A percentile compares a stretch with the other conserved stretches of the same genome.
phyloP scores from a whole-genome alignment of 2,888 invertebrate species.

The Ophion slaviceki region DNA sequence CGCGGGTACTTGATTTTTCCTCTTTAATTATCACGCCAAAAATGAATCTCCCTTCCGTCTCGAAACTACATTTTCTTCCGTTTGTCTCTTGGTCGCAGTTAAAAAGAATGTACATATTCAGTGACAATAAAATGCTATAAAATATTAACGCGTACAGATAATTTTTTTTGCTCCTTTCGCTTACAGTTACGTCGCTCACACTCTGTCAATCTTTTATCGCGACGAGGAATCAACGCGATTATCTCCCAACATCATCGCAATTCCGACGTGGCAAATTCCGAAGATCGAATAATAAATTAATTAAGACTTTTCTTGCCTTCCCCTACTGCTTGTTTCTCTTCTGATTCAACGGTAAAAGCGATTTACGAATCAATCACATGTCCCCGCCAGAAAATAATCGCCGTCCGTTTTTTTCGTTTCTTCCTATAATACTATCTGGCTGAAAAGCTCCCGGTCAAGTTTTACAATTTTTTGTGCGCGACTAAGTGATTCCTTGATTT shows the following conservation, averaged over 20 bases:
- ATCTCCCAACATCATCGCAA: background rate
- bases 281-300: conserved; percentile 75
- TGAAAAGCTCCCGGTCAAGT: conserved; percentile 68
- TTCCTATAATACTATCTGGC: conserved; percentile 68
- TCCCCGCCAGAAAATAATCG: conserved; percentile 62
- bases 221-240: conserved; percentile 11
- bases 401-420: conserved; percentile 52
- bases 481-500: conserved; percentile 52
- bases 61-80: conserved; percentile 16
- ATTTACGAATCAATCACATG: conserved; percentile 61
- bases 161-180: background rate
- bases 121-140: conserved; percentile 66
- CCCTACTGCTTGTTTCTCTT: conserved; percentile 50
- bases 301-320: conserved; percentile 68
- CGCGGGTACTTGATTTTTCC: conserved; percentile 8
- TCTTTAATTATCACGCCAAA: conserved; percentile 9
- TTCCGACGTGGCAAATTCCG: conserved; percentile 4
- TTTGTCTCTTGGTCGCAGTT: conserved; percentile 54
- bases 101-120: conserved; percentile 67
- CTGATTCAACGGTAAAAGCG: conserved; percentile 73
- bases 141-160: conserved; percentile 57
- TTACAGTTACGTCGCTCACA: background rate
- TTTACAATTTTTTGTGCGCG: conserved; percentile 60
- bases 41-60: conserved; percentile 15
- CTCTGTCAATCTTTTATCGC: background rate